A percentile compares a stretch with the other conserved stretches of the same genome.
phyloP scores from a whole-genome alignment of 2,797 vertebrate species.

The Pseudocheirus occidentalis region DNA sequence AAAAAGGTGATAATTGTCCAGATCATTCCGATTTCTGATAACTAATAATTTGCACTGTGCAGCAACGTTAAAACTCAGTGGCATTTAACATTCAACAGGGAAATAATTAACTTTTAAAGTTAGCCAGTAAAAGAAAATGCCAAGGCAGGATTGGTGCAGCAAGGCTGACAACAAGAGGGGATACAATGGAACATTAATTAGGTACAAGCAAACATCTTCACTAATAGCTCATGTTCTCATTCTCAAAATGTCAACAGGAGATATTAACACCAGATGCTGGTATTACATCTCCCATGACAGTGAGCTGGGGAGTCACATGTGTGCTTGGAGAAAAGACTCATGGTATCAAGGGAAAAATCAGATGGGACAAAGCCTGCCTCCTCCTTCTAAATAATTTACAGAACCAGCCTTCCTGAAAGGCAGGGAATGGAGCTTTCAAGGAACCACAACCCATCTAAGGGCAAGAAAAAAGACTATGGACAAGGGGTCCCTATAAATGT shows the following conservation, averaged over 20 bases:
- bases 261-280: constrained; percentile 88
- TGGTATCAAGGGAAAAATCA: constrained; percentile 42
- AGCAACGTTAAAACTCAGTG: constrained; percentile 67
- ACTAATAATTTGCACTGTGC: constrained; percentile 79
- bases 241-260: constrained; percentile 88
- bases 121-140: constrained; percentile 86
- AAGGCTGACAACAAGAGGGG: constrained; percentile 84
- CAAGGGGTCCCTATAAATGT: neutral
- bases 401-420: constrained; percentile 32
- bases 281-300: constrained; percentile 78
- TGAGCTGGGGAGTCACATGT: constrained; percentile 58
- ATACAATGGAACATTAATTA: constrained; percentile 88
- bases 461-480: neutral
- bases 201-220: constrained; percentile 89
- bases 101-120: constrained; percentile 88
- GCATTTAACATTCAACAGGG: constrained; percentile 83
- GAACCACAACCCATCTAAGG: neutral
- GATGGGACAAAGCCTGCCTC: constrained; percentile 64
- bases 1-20: constrained; percentile 73
- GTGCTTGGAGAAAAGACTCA: constrained; percentile 76
- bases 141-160: constrained; percentile 81
- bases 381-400: constrained; percentile 70
- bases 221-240: constrained; percentile 88
- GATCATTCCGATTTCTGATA: constrained; percentile 73
- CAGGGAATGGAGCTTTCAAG: constrained; percentile 16